These are phyloP conservation scores for Seladonia tumulorum DNA, from an alignment of 2,888 invertebrate genomes.

Conservation along the genomic window DNA sequence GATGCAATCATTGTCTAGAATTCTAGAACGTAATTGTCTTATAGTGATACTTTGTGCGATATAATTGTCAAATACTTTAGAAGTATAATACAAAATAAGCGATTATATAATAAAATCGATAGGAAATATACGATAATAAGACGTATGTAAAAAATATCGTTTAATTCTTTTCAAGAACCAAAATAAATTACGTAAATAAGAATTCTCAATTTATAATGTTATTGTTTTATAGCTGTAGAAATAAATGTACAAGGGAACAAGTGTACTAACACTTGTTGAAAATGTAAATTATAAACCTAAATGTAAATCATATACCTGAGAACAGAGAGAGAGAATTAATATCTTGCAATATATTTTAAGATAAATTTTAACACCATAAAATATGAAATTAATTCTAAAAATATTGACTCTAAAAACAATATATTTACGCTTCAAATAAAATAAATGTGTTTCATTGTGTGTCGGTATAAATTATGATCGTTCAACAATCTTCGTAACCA, in stretches of 20 bases:
- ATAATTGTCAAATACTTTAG: slow-evolving; percentile 44
- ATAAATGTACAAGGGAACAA: neutral
- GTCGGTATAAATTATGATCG: slow-evolving; percentile 11
- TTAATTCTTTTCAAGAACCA: neutral
- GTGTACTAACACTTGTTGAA: neutral
- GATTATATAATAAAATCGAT: neutral
- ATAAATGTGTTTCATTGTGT: slow-evolving; percentile 8
- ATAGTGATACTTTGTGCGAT: slow-evolving; percentile 44
- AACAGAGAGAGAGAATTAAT: neutral
- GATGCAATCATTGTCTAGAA: neutral
- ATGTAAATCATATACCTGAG: neutral
- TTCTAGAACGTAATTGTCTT: neutral
- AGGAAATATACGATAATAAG: neutral
- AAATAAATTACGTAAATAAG: neutral
- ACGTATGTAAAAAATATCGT: neutral
- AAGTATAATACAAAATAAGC: slow-evolving; percentile 15
- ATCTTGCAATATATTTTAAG: neutral
- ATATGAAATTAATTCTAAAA: neutral
- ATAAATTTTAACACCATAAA: neutral
- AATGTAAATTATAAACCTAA: neutral
- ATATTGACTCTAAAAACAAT: neutral
- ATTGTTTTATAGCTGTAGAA: neutral
- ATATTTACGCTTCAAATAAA: slow-evolving; percentile 10
- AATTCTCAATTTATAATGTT: neutral
- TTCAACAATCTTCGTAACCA: slow-evolving; percentile 7